Evolutionary conservation across 2,797 vertebrate species (phyloP).

Genomic region (Simalia tracyae): DNA sequence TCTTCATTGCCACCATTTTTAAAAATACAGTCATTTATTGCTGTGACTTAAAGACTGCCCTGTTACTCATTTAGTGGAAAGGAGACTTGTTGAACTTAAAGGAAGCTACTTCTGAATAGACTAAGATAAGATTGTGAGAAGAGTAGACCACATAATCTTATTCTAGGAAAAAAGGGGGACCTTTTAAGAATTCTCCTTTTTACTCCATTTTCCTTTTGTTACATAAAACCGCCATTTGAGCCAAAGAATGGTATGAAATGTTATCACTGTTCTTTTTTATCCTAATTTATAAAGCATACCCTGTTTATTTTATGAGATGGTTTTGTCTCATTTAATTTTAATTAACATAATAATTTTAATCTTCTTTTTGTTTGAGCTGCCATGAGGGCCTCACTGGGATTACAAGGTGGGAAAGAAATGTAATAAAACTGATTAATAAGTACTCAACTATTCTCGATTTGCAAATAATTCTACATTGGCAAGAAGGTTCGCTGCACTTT

Average conservation of each 20-base stretch:
- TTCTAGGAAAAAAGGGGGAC: neutral
- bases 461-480: neutral
- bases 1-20: neutral
- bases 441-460: neutral
- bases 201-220: neutral
- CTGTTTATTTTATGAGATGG: neutral
- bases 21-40: neutral
- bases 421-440: slow-evolving; percentile 6
- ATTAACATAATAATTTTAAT: neutral
- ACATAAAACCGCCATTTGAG: neutral
- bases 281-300: neutral
- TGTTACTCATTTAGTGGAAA: neutral
- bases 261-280: neutral
- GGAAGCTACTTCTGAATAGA: neutral
- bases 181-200: neutral
- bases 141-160: neutral
- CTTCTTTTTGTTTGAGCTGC: neutral
- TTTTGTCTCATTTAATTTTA: neutral
- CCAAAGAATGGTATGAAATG: neutral
- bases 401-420: neutral
- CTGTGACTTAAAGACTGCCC: neutral
- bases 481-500: neutral
- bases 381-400: neutral
- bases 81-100: neutral
- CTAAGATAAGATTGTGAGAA: neutral